A percentile compares a stretch with the other conserved stretches of the same genome.
Conservation (phyloP, 2,797 vertebrate species). For the Intellagama lesueurii region DNA sequence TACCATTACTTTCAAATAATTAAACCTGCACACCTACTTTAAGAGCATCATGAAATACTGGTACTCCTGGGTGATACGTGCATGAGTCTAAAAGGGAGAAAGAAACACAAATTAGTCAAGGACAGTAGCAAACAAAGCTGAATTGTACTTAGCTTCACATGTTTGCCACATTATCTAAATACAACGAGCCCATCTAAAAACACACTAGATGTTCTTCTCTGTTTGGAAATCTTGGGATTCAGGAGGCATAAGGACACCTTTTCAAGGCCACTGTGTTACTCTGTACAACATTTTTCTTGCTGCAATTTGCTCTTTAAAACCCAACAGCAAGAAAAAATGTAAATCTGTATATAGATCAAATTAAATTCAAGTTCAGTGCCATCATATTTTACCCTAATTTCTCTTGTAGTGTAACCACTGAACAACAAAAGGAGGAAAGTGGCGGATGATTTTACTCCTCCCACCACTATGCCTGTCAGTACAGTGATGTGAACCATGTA, state of each 20-base stretch:
- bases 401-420: background rate
- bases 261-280: no score
- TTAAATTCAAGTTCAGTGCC: background rate
- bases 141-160: conserved; percentile 10
- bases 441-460: background rate
- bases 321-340: background rate
- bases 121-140: conserved; percentile 2
- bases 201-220: background rate
- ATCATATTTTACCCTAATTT: no score
- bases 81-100: conserved; percentile 85
- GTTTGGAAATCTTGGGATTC: no score
- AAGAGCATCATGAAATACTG: conserved; percentile 97
- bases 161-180: background rate
- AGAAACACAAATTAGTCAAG: conserved; percentile 27
- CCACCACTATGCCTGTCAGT: no score
- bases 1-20: background rate
- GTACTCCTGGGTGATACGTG: conserved; percentile 94
- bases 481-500: no score
- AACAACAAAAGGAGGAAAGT: background rate
- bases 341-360: background rate
- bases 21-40: conserved; percentile 83
- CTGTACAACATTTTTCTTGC: background rate
- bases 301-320: background rate
- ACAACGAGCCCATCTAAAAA: no score
- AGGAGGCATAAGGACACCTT: background rate